These are phyloP conservation scores for Sitta carolinensis DNA, from an alignment of 2,797 vertebrate genomes.

Conservation along the genomic window DNA sequence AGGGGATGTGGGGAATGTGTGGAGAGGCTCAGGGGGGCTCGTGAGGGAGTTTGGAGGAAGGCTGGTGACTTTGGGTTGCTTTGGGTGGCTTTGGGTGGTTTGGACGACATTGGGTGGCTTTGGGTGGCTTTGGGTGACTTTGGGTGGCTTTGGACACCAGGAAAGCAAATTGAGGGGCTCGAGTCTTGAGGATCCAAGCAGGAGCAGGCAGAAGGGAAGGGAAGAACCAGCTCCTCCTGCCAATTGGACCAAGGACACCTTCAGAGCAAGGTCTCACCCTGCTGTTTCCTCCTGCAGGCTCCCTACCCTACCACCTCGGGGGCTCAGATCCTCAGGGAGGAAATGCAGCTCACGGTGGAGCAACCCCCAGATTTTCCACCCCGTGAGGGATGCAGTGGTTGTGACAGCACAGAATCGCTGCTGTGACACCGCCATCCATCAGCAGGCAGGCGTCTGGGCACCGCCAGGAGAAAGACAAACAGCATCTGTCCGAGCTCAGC, in stretches of 20 bases:
- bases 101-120: not conserved
- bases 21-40: accelerated
- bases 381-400: not conserved
- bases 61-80: not conserved
- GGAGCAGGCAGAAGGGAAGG: not conserved
- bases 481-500: not conserved
- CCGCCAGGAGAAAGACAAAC: not conserved
- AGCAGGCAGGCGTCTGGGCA: not conserved
- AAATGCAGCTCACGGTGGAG: not conserved
- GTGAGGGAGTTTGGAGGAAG: not conserved
- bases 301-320: not conserved
- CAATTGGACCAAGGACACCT: not conserved
- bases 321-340: not conserved
- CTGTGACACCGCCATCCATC: not conserved
- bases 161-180: not conserved
- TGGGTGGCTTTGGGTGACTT: not conserved
- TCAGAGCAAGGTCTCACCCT: not conserved
- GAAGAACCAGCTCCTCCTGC: not conserved
- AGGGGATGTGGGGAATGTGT: accelerated
- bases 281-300: not conserved
- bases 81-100: not conserved
- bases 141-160: not conserved
- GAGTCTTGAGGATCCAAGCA: accelerated
- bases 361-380: not conserved
- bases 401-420: not conserved